phyloP scores from a whole-genome alignment of 2,797 vertebrate genomes.

The Micromesistius poutassou region DNA sequence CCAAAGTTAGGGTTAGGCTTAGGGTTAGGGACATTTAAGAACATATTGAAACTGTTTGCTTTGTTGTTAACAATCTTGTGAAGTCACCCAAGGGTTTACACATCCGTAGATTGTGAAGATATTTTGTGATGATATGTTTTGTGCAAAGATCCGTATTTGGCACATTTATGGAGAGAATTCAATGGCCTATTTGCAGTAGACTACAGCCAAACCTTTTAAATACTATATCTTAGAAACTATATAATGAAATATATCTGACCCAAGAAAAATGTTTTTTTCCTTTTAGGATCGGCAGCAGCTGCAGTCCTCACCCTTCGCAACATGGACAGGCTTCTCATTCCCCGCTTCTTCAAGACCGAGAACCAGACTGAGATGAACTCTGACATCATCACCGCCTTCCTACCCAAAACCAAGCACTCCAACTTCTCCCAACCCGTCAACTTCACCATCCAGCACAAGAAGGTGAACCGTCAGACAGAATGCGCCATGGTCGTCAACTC shows the following conservation, averaged over 20 bases:
- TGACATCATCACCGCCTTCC: conserved; percentile 51
- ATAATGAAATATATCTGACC: background rate
- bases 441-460: conserved; percentile 63
- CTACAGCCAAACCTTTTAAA: background rate
- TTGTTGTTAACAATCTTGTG: no score
- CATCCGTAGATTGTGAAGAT: no score
- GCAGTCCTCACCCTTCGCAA: conserved; percentile 52
- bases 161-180: no score
- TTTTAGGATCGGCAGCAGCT: conserved; percentile 59
- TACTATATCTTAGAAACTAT: background rate
- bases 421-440: conserved; percentile 57
- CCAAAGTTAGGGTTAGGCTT: no score
- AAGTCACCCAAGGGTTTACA: no score
- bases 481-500: no score
- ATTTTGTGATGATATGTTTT: no score
- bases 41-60: no score
- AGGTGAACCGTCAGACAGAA: conserved; percentile 31
- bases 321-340: conserved; percentile 61
- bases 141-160: no score
- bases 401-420: conserved; percentile 46
- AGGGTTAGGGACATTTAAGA: no score
- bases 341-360: conserved; percentile 49
- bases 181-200: no score
- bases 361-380: conserved; percentile 62
- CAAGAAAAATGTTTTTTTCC: background rate